Evolutionary conservation across 1,140 invertebrate species (phyloP).

Genomic region (Phymastichus coffea): DNA sequence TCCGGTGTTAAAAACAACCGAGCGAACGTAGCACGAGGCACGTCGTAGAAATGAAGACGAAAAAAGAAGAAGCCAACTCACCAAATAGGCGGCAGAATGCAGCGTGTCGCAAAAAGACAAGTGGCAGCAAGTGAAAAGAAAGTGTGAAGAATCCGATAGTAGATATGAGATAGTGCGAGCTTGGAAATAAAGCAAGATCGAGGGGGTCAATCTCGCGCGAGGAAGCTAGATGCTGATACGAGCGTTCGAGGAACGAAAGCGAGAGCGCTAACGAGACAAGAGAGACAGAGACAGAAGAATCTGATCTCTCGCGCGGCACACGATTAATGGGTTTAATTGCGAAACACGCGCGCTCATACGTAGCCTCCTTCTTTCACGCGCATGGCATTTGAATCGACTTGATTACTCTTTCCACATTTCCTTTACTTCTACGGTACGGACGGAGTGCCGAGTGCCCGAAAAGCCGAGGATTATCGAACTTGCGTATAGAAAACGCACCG

Average conservation of each 20-base stretch:
- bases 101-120: background rate
- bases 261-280: constrained; percentile 6
- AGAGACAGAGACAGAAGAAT: background rate
- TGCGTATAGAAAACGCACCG: too few species aligned
- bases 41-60: too few species aligned
- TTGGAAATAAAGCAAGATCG: background rate
- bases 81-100: background rate
- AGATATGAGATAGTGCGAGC: background rate
- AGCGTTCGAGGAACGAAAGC: constrained; percentile 14
- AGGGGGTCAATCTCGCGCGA: background rate
- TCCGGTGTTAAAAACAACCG: too few species aligned
- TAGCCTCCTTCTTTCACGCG: too few species aligned
- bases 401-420: too few species aligned
- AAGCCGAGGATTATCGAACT: too few species aligned
- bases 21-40: too few species aligned
- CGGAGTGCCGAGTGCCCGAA: too few species aligned
- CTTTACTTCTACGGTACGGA: too few species aligned
- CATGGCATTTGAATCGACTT: too few species aligned
- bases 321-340: constrained; percentile 12
- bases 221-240: background rate
- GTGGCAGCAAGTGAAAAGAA: too few species aligned
- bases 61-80: background rate
- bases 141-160: background rate
- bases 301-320: background rate
- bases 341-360: too few species aligned